A percentile compares a stretch with the other conserved stretches of the same genome.
These are phyloP conservation scores for Pyrgus malvae DNA, from an alignment of 2,888 invertebrate genomes.

Conservation along the genomic window DNA sequence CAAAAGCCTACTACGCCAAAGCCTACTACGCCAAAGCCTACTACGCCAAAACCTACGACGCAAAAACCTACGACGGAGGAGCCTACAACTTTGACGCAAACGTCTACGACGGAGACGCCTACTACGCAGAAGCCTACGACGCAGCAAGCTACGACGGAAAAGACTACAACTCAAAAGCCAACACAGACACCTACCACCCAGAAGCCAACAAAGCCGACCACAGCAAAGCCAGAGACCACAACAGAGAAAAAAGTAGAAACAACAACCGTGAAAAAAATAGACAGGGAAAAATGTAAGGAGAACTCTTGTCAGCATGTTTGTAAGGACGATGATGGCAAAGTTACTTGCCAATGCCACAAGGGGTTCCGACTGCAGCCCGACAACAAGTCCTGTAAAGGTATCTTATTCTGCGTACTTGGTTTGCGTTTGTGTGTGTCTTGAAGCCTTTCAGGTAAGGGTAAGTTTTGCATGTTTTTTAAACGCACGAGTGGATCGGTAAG, in stretches of 20 bases:
- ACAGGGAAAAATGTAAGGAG: conserved; percentile 52
- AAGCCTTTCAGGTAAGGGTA: conserved; percentile 21
- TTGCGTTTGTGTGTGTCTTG: conserved; percentile 17
- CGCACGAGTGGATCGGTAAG: too few relatives aligned
- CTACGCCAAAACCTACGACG: conserved; percentile 15
- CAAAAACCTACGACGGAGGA: not conserved
- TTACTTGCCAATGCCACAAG: conserved; percentile 56
- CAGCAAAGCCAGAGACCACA: conserved; percentile 36
- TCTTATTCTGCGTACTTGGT: conserved; percentile 25
- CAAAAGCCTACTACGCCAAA: conserved; percentile 20
- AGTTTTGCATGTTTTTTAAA: conserved; percentile 16
- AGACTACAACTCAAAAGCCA: not conserved
- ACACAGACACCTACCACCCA: conserved; percentile 31
- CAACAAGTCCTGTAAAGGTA: conserved; percentile 68
- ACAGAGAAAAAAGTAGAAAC: conserved; percentile 45
- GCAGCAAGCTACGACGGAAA: conserved; percentile 13
- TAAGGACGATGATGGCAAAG: conserved; percentile 52
- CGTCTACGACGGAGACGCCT: conserved; percentile 32
- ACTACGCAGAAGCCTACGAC: conserved; percentile 39
- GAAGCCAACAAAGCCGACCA: conserved; percentile 3
- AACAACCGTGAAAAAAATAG: conserved; percentile 40
- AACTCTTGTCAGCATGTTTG: conserved; percentile 65
- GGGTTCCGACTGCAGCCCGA: conserved; percentile 62
- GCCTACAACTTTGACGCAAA: conserved; percentile 33
- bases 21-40: conserved; percentile 37